Conservation (phyloP, 2,113 vertebrate genomes). For the Uria lomvia region DNA sequence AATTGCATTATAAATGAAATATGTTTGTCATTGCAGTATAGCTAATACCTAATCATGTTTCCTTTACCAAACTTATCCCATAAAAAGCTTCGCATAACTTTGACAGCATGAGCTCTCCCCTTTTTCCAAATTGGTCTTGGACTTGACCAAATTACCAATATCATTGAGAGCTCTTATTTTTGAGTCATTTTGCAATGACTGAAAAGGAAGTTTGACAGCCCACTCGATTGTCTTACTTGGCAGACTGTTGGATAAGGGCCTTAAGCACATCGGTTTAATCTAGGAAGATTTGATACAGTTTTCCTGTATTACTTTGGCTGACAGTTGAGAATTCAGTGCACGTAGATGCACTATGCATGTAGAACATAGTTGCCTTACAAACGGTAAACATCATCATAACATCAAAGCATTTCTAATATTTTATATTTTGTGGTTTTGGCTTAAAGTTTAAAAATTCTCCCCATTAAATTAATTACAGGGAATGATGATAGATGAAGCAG, state of each 20-base stretch:
- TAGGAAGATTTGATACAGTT: not conserved
- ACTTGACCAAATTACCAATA: not conserved
- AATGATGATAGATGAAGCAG: conserved; percentile 88
- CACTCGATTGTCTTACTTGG: not conserved
- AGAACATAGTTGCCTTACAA: not conserved
- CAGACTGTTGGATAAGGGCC: not conserved
- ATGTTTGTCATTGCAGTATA: not conserved
- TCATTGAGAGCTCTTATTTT: not conserved
- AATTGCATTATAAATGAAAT: not conserved
- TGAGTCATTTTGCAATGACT: not conserved
- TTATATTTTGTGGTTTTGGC: not conserved
- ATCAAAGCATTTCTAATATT: not conserved
- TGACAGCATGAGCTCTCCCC: not conserved
- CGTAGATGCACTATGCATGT: no score
- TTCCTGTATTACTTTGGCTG: not conserved
- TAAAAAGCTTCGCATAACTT: not conserved
- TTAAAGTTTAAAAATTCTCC: not conserved
- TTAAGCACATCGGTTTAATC: not conserved
- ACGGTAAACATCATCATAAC: not conserved
- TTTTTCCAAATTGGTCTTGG: not conserved
- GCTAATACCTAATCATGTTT: not conserved
- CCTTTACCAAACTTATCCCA: not conserved
- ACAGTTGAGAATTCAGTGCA: not conserved
- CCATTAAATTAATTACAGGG: conserved; percentile 58
- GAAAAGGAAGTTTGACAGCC: not conserved